Percentiles rank a stretch among this genome's conserved stretches.
These are phyloP conservation scores for Coelinius sp. DNA, from an alignment of 2,888 invertebrate species.

Conservation along the genomic window DNA sequence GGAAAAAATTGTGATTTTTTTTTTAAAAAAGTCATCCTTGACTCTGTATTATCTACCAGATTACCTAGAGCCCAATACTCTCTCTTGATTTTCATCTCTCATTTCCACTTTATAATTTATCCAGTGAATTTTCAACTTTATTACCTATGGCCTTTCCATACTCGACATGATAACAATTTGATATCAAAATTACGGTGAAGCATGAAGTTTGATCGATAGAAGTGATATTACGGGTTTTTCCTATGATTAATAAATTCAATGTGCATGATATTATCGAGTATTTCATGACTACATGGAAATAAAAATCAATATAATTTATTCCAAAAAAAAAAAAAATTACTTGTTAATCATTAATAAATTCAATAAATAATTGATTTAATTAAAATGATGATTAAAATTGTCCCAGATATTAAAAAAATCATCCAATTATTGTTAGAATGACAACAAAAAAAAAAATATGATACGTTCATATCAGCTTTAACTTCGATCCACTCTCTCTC, in stretches of 20 bases:
- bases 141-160: no score
- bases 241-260: background rate
- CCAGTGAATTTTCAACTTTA: no score
- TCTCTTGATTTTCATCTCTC: background rate
- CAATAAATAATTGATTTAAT: no score
- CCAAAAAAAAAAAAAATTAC: no score
- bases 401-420: no score
- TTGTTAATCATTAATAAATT: no score
- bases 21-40: background rate
- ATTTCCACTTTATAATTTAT: constrained; percentile 5
- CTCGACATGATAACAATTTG: background rate
- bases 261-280: background rate
- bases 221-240: background rate
- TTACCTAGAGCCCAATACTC: background rate
- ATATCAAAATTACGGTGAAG: background rate
- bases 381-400: no score
- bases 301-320: no score
- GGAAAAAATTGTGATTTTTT: background rate
- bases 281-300: no score
- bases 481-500: constrained; percentile 10
- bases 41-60: background rate
- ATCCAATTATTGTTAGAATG: background rate
- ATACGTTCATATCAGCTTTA: constrained; percentile 6
- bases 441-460: background rate
- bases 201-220: constrained; percentile 11